Evolutionary conservation across 2,888 invertebrate species (phyloP), one percentile per base, ranked within the genome.

Genomic region (Cyrtodaria siliqua): DNA sequence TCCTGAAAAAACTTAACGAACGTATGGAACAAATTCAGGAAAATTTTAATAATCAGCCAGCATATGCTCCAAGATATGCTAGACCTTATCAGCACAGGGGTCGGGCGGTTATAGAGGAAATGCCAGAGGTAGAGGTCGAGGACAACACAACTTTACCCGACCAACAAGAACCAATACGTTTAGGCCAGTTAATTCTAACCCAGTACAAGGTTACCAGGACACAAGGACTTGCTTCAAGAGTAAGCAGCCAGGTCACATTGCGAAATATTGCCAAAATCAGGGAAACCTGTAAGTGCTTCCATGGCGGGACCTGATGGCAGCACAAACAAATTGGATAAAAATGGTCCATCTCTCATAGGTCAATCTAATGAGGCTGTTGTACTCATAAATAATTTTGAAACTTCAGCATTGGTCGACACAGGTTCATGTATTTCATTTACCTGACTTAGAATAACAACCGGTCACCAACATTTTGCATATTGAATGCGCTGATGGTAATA

Each of bases 221-320:
- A n/a, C n/a, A n/a, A n/a, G n/a, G n/a, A 50, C 12, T 20, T 70
- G 70, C 20, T 63, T 29, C 24, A 47, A 60, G 1, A 66, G 66
- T 40, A 23, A 55, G 2, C 3, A 57, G 23, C 18, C 27, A 16
- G 55, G 67, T 24, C 73, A 61, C 49, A 44, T 63, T n/a, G 20
- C 27, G 9, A 56, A 44, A 49, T 24, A 73, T 38, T 61, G 67
- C 67, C 73, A 67, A 64, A 75, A n/a, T n/a, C n/a, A n/a, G n/a
- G n/a, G n/a, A n/a, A n/a, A 70, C 20, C 0, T 4, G 16, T 63
- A 38, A 56, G 63, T 75, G 64, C 74, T 40, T 8, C 12, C 4
- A 40, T 57, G 6, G 29, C 1, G 9, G 74, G 69, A 63, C 49
- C 69, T 18, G 24, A 52, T 18, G 14, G 0, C 3, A 47, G 75